Percentiles rank a stretch among this genome's conserved stretches.
phyloP scores from a whole-genome alignment of 2,888 invertebrate genomes.

The Anodontia alba region DNA sequence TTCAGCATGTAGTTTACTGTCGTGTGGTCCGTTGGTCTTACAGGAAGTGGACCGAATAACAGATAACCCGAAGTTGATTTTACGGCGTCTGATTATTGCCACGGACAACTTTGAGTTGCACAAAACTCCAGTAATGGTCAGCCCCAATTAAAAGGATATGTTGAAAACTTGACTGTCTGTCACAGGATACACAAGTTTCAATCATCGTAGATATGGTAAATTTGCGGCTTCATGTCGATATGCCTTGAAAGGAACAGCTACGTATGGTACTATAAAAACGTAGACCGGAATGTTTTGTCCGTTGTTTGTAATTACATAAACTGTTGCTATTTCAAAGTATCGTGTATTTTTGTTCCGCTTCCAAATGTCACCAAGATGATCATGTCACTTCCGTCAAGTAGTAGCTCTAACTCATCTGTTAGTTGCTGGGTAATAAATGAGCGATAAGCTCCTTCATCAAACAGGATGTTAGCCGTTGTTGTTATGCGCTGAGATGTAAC shows the following conservation, averaged over 20 bases:
- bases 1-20: too few relatives aligned
- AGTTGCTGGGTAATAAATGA: background rate
- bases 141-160: conserved; percentile 43
- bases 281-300: conserved; percentile 21
- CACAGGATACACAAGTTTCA: conserved; percentile 47
- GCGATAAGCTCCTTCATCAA: conserved; percentile 42
- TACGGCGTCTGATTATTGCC: conserved; percentile 47
- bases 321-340: background rate
- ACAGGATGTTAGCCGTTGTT: conserved; percentile 33
- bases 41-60: too few relatives aligned
- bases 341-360: background rate
- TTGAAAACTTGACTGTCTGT: conserved; percentile 17
- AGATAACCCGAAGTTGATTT: conserved; percentile 19
- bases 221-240: background rate
- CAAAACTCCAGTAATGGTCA: conserved; percentile 49
- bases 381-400: background rate
- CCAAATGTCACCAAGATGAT: background rate
- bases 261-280: conserved; percentile 43
- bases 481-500: background rate
- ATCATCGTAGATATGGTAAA: conserved; percentile 8
- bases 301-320: conserved; percentile 24
- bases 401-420: background rate
- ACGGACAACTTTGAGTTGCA: conserved; percentile 34
- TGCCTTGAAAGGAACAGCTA: conserved; percentile 33
- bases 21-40: too few relatives aligned